phyloP scores from a whole-genome alignment of 2,888 invertebrate genomes.

The Drosophila macrothrix region DNA sequence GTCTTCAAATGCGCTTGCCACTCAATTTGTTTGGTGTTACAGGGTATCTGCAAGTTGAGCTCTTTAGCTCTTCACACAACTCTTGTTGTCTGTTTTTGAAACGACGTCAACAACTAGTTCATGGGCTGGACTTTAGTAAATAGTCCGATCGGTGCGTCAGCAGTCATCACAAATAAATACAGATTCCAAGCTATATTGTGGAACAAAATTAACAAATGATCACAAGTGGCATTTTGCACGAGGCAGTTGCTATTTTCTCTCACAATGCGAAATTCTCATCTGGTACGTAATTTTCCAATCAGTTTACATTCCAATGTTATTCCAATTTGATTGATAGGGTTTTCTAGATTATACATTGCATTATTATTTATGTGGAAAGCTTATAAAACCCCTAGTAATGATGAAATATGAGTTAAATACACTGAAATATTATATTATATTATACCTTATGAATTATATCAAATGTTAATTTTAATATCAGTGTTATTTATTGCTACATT shows the following conservation, averaged over 20 bases:
- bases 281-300: neutral
- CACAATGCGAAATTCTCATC: neutral
- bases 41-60: neutral
- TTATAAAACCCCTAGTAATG: neutral
- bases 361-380: neutral
- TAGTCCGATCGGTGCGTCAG: constrained; percentile 54
- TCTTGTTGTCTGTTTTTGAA: neutral
- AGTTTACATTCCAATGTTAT: neutral
- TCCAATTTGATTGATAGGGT: neutral
- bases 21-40: neutral
- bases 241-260: constrained; percentile 9
- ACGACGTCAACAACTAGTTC: constrained; percentile 18
- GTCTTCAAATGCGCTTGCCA: neutral
- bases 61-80: neutral
- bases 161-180: constrained; percentile 7
- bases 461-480: too few species aligned
- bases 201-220: constrained; percentile 12
- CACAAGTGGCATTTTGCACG: constrained; percentile 13
- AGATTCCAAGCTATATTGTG: neutral
- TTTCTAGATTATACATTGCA: neutral
- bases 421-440: too few species aligned
- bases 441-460: neutral
- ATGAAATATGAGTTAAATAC: too few species aligned
- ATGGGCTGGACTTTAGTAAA: constrained; percentile 60
- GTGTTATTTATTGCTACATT: too few species aligned